Evolutionary conservation across 2,888 invertebrate genomes (phyloP), one percentile per base, ranked within the genome.

Genomic region (Imbricaverruca yamaguchii): DNA sequence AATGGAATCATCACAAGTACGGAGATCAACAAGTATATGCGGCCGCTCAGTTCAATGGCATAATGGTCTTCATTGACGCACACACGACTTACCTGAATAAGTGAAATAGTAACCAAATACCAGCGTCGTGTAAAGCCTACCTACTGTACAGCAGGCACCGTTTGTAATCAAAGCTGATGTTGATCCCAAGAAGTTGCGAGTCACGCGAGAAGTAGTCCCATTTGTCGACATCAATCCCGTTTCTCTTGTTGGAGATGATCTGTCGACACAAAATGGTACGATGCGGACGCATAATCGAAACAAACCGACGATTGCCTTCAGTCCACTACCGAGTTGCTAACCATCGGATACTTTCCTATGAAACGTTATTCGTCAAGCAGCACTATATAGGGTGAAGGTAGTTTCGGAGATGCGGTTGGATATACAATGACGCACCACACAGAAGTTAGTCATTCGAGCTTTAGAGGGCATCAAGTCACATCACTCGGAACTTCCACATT

Each of bases 181-280:
- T 86, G 6, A 89, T 86, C 25, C 89, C 89, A 23, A 90, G 85
- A 83, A 87, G 87, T 81, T 88, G 86, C 77, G 88, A 87, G 85
- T 92, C 92, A 53, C 92, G 88, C 25, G 90, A 86, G 80, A 92
- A 87, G 85, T 92, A 92, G 84, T 92, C 92, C 89, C 90, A 91
- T 85, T 91, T 91, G 85, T 92, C 92, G 0, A 92, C 91, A 86
- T 92, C 92, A 25, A 92, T 87, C 13, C 90, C 90, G 83, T 82
- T 90, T 63, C 87, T 86, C 82, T 89, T 88, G 86, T 92, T 92
- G 80, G 89, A 88, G 0, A 92, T 89, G 83, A 92, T 90, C 89
- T 90, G 84, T n/a, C 84, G 21, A 80, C 39, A 39, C 39, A 53
- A 63, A 18, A 74, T 55, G 12, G 55, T 13, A 23, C n/a, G 12